Conservation (phyloP, 2,113 vertebrate species). For the Bothrops jararaca region DNA sequence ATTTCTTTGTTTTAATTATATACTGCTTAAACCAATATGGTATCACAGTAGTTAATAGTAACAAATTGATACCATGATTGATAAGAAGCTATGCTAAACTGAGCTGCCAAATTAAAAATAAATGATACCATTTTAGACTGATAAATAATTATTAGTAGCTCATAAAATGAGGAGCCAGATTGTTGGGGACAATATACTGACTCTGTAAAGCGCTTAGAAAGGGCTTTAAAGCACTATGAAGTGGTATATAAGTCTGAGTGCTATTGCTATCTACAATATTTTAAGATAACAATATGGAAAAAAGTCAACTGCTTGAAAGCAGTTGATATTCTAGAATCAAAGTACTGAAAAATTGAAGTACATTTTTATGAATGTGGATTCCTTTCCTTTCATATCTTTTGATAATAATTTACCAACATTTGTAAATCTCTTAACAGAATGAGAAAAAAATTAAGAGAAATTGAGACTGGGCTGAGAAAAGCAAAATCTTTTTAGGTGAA, state of each 20-base stretch:
- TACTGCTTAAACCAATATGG: neutral
- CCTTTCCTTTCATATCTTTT: neutral
- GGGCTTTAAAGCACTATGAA: neutral
- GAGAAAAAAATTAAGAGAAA: neutral
- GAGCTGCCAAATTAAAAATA: neutral
- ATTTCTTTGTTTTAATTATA: neutral
- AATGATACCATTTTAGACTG: neutral
- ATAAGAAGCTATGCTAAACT: neutral
- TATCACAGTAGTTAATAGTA: neutral
- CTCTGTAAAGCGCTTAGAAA: neutral
- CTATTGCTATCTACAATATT: neutral
- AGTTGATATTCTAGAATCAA: neutral
- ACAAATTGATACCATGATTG: neutral
- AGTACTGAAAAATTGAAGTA: neutral
- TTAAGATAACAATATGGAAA: neutral
- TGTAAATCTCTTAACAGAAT: neutral
- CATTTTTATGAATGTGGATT: neutral
- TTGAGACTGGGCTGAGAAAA: neutral
- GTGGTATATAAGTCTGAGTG: neutral
- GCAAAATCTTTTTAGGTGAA: neutral
- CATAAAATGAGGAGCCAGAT: neutral
- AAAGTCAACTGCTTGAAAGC: neutral
- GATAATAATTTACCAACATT: neutral
- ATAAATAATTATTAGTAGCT: neutral
- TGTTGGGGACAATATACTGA: neutral